A percentile compares a stretch with the other conserved stretches of the same genome.
Conservation (phyloP, 1,140 invertebrate species). For the Amyelois transitella region DNA sequence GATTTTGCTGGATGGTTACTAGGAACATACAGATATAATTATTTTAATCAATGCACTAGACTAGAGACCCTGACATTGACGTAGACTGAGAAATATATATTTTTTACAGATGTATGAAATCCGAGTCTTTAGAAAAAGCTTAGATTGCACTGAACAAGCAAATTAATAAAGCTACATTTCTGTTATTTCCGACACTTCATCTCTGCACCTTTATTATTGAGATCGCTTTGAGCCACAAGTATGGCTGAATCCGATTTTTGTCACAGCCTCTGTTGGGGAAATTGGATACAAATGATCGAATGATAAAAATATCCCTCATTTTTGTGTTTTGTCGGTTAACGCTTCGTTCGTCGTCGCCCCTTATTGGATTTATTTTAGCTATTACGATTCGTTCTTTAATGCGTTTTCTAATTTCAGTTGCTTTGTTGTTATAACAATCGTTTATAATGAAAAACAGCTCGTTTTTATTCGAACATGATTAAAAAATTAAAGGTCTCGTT, state of each 20-base stretch:
- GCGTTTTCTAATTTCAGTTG: not conserved
- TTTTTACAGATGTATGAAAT: too few species aligned
- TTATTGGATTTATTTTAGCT: not conserved
- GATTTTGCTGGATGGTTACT: too few species aligned
- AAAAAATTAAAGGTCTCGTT: not conserved
- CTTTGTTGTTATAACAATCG: not conserved
- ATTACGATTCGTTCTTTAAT: not conserved
- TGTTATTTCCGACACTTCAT: not conserved
- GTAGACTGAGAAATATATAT: too few species aligned
- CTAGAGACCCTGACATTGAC: too few species aligned
- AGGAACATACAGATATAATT: too few species aligned
- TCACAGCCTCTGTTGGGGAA: conserved; percentile 8
- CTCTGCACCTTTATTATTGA: conserved; percentile 33
- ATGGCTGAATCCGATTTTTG: conserved; percentile 5
- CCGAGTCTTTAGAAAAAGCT: too few species aligned
- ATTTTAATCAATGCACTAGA: too few species aligned
- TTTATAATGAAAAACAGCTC: not conserved
- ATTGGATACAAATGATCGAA: conserved; percentile 12
- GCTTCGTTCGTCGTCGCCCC: not conserved
- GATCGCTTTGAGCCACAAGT: conserved; percentile 21
- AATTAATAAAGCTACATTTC: not conserved
- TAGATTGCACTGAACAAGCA: not conserved
- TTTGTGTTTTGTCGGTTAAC: conserved; percentile 3
- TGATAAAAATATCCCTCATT: conserved; percentile 4
- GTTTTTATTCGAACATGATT: not conserved